A percentile compares a stretch with the other conserved stretches of the same genome.
Conservation (phyloP, 2,888 invertebrate genomes). For the Patella caerulea region DNA sequence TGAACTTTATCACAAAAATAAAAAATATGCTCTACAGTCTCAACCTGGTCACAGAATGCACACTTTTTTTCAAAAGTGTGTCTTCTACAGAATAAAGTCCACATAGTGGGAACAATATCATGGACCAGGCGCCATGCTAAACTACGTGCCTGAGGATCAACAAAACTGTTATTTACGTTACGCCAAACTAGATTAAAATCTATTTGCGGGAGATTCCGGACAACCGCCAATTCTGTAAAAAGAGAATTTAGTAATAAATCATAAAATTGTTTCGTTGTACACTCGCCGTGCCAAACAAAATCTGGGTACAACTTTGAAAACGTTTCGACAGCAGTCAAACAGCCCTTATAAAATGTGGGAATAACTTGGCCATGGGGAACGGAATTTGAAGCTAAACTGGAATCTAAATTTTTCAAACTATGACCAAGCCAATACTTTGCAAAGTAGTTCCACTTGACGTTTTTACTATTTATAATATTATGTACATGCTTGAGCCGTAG, state of each 20-base stretch:
- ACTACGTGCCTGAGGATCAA: neutral
- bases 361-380: neutral
- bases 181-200: too few relatives aligned
- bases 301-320: neutral
- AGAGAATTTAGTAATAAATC: neutral
- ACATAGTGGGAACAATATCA: slow-evolving; percentile 4
- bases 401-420: neutral
- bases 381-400: neutral
- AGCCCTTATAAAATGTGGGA: too few relatives aligned
- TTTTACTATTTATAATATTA: neutral
- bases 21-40: neutral
- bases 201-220: too few relatives aligned
- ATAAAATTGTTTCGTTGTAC: neutral
- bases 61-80: neutral
- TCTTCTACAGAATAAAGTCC: neutral
- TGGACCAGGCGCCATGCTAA: neutral
- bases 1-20: neutral
- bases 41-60: neutral
- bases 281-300: neutral
- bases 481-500: neutral
- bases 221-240: too few relatives aligned
- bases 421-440: neutral
- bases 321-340: neutral
- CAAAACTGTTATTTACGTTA: neutral
- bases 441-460: neutral